Base-by-base conservation (phyloP, 2,113 vertebrate species). In the Chelonoidis abingdonii region DNA sequence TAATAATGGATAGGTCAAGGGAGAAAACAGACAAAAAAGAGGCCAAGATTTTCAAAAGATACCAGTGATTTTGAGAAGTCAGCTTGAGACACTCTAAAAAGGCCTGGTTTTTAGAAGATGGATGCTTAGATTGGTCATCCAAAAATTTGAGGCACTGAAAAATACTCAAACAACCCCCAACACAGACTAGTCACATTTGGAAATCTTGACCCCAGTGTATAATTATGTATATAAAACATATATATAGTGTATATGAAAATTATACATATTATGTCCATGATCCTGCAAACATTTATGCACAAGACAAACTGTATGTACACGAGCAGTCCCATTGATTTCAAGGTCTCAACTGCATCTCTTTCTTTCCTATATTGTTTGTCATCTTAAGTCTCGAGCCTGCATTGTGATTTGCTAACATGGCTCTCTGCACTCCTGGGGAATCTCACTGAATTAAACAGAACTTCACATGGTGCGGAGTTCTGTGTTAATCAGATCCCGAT, bases 1-100 rank as follows among this genome's bases (percentile, higher is more conserved):
- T 72, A 72, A 72, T 72, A 38, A 72, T 72, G 69, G 5, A 41
- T 75, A 38, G 38, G n/a, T 41, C 21, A 4, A 52, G 6, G 11
- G 6, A n/a, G 2, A 25, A 29, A 35, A 5, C 24, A 86, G 1
- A 0, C 4, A 59, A 29, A 7, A 0, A 31, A 62, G 80, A 85
- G 38, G 38, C n/a, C 9, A 2, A 83, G 65, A 35, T 31, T 86
- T 88, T 47, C 47, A 21, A 38, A 27, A 83, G 31, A 2, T 7
- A 9, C 0, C 3, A 25, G 9, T 27, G 24, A 25, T 11, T 79
- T 54, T 29, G 62, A 19, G 14, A 78, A 12, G 8, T 6, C 78
- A 25, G 10, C 8, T 27, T 57, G 59, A 17, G 50, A 2, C n/a
- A 13, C 38, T 0, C 10, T 49, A 3, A 3, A 29, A 14, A n/a